A percentile compares a stretch with the other conserved stretches of the same genome.
These are phyloP conservation scores for Nilaparvata lugens DNA, from an alignment of 1,140 invertebrate species.

Conservation along the genomic window DNA sequence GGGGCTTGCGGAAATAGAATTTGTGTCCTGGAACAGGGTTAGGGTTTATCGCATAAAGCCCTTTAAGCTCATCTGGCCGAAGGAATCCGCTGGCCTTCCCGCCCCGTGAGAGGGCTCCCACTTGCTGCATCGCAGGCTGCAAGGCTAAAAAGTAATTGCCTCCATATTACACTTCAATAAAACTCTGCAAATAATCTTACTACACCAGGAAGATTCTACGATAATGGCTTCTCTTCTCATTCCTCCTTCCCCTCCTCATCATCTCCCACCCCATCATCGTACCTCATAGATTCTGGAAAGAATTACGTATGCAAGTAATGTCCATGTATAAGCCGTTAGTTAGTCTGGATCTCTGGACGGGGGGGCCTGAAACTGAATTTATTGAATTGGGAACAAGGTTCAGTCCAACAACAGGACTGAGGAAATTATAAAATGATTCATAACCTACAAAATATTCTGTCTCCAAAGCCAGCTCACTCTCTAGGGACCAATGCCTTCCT, in stretches of 20 bases:
- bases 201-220: neutral
- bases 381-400: neutral
- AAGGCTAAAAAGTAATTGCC: neutral
- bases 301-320: slow-evolving; percentile 1
- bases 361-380: neutral
- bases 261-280: too few relatives aligned
- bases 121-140: neutral
- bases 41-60: neutral
- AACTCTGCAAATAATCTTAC: slow-evolving; percentile 2
- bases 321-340: neutral
- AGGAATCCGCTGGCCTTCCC: neutral
- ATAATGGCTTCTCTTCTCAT: neutral
- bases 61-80: neutral
- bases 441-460: neutral
- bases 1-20: slow-evolving; percentile 1
- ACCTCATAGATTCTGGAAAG: too few relatives aligned
- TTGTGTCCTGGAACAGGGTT: neutral
- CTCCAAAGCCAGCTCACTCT: too few relatives aligned
- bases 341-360: neutral
- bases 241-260: too few relatives aligned
- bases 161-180: slow-evolving; percentile 2
- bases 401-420: neutral
- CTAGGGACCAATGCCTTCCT: too few relatives aligned
- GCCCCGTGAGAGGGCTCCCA: too few relatives aligned
- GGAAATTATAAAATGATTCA: slow-evolving; percentile 4